Evolutionary conservation across 2,113 vertebrate genomes (phyloP).

Genomic region (Elachura formosa): DNA sequence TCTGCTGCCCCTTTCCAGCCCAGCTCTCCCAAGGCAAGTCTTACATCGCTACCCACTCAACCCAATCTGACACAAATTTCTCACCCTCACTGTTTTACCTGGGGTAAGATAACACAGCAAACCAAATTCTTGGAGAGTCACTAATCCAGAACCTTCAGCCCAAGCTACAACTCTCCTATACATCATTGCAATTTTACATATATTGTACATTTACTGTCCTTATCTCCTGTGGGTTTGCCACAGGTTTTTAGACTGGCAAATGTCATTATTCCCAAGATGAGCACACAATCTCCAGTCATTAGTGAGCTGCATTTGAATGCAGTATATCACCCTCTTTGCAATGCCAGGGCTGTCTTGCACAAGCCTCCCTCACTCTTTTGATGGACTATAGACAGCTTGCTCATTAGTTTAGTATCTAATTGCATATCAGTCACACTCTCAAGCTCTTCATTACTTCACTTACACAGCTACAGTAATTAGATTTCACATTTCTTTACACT

Average conservation of each 20-base stretch:
- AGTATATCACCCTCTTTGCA: not conserved
- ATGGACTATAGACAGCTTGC: conserved; percentile 52
- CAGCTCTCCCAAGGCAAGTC: not conserved
- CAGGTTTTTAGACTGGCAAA: not conserved
- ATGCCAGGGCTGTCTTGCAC: conserved; percentile 5
- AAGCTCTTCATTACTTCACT: conserved; percentile 51
- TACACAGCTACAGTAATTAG: conserved; percentile 57
- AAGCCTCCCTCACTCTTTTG: conserved; percentile 33
- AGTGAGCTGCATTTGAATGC: not conserved
- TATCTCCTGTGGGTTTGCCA: not conserved
- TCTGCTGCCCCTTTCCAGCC: not conserved
- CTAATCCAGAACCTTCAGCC: not conserved
- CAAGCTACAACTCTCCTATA: not conserved
- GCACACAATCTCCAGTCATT: not conserved
- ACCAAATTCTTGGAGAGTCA: not conserved
- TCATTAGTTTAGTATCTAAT: conserved; percentile 61
- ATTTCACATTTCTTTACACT: conserved; percentile 57
- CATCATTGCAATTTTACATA: not conserved
- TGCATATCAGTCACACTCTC: conserved; percentile 63
- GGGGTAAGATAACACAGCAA: not conserved
- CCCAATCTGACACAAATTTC: not conserved
- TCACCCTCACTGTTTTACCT: not conserved
- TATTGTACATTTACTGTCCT: not conserved
- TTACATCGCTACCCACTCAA: rapidly evolving
- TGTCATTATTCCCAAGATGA: not conserved